These are phyloP conservation scores for Caiman crocodilus DNA, from an alignment of 2,797 vertebrate species.

Conservation along the genomic window DNA sequence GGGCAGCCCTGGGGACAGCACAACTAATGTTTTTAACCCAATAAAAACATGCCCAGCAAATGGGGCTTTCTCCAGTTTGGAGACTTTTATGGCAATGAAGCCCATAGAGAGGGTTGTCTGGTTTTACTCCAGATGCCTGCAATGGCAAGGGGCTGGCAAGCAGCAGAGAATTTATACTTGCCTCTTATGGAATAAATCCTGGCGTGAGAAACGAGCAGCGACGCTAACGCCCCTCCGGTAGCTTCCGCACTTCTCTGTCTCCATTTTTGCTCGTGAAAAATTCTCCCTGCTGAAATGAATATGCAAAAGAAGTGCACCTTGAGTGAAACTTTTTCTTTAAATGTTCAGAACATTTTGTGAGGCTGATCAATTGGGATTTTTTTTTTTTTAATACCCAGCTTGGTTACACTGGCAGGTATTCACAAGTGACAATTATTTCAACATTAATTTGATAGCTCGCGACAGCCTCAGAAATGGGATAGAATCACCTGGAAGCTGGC, in stretches of 20 bases:
- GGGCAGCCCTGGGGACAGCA: slow-evolving; percentile 29
- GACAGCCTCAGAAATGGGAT: slow-evolving; percentile 62
- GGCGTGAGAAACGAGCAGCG: not conserved
- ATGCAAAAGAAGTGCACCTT: slow-evolving; percentile 62
- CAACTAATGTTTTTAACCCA: slow-evolving; percentile 44
- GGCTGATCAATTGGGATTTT: slow-evolving; percentile 74
- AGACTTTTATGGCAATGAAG: slow-evolving; percentile 45
- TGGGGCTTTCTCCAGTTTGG: slow-evolving; percentile 23
- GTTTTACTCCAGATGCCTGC: slow-evolving; percentile 49
- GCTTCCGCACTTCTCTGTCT: slow-evolving; percentile 14
- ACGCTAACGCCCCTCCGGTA: not conserved
- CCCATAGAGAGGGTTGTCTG: slow-evolving; percentile 17
- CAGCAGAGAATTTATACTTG: slow-evolving; percentile 64
- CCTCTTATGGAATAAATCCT: slow-evolving; percentile 25
- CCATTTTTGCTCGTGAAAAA: slow-evolving; percentile 32
- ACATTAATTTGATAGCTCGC: slow-evolving; percentile 76
- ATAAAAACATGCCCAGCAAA: slow-evolving; percentile 57
- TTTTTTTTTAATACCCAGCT: slow-evolving; percentile 63
- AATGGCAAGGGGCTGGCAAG: slow-evolving; percentile 31
- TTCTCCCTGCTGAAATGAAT: slow-evolving; percentile 63
- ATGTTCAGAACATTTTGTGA: slow-evolving; percentile 76
- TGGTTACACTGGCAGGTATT: slow-evolving; percentile 79
- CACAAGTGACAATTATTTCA: slow-evolving; percentile 77
- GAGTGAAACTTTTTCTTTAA: slow-evolving; percentile 71
- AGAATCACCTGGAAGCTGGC: slow-evolving; percentile 73